Percentiles rank a stretch among this genome's conserved stretches.
Evolutionary conservation across 2,797 vertebrate species (phyloP).

Genomic region (Picus viridis): DNA sequence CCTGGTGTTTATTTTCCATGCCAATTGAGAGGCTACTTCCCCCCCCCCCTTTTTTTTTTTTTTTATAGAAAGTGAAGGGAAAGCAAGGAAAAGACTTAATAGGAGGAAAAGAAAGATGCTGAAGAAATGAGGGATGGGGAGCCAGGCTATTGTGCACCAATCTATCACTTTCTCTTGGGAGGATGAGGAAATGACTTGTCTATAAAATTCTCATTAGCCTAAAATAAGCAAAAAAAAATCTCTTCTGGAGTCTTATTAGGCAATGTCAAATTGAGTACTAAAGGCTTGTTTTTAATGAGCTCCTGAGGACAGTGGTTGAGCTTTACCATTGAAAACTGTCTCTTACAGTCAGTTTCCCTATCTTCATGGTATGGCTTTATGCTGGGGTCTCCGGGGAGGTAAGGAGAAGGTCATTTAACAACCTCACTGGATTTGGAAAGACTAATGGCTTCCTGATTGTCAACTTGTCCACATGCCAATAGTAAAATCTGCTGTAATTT

Average conservation of each 20-base stretch:
- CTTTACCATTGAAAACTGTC: conserved; percentile 41
- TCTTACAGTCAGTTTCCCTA: conserved; percentile 43
- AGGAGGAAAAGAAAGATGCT: conserved; percentile 50
- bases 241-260: conserved; percentile 63
- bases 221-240: conserved; percentile 70
- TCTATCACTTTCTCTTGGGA: conserved; percentile 71
- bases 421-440: background rate
- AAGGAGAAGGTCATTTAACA: conserved; percentile 30
- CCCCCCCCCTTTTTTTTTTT: background rate
- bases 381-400: background rate
- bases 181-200: conserved; percentile 73
- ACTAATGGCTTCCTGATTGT: conserved; percentile 47
- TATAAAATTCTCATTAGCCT: conserved; percentile 77
- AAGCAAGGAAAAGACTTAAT: conserved; percentile 35
- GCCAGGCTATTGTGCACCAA: conserved; percentile 51
- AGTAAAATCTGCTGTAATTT: conserved; percentile 6
- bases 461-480: background rate
- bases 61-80: conserved; percentile 25
- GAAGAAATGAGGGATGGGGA: conserved; percentile 50
- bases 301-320: conserved; percentile 55
- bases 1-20: conserved; percentile 66
- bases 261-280: conserved; percentile 68
- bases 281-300: conserved; percentile 71
- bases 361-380: conserved; percentile 44
- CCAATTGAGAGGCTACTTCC: conserved; percentile 18